These are phyloP conservation scores for Philantomba maxwellii DNA, from an alignment of 2,113 vertebrate species.

Conservation along the genomic window DNA sequence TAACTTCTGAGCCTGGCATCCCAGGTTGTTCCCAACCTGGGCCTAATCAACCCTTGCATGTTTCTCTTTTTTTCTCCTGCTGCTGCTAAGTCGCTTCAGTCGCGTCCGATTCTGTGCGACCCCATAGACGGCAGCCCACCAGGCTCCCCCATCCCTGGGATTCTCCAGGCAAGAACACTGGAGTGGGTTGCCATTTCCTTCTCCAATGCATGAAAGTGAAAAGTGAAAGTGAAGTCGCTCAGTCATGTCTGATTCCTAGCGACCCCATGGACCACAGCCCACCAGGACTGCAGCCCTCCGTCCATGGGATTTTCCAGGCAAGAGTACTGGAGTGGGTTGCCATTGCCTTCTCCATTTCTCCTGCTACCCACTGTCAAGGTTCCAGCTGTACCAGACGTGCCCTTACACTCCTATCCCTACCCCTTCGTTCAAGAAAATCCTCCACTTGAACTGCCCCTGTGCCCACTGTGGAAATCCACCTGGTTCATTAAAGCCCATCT, in stretches of 20 bases:
- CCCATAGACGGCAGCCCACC: too few species aligned
- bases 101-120: accelerated
- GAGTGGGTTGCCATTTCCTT: too few species aligned
- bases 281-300: too few species aligned
- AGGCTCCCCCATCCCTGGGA: too few species aligned
- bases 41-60: background rate
- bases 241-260: too few species aligned
- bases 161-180: too few species aligned
- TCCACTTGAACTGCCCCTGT: background rate
- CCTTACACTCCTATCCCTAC: background rate
- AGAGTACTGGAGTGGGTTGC: too few species aligned
- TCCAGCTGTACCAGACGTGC: background rate
- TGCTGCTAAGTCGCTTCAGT: background rate
- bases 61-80: background rate
- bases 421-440: background rate
- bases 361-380: background rate
- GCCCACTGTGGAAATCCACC: background rate
- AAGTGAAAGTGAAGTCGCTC: too few species aligned
- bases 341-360: background rate
- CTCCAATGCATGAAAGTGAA: too few species aligned
- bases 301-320: too few species aligned
- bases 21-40: background rate
- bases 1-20: background rate
- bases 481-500: background rate
- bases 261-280: too few species aligned